Conservation (phyloP, 1,140 invertebrate genomes). For the Heliothis subflexa region DNA sequence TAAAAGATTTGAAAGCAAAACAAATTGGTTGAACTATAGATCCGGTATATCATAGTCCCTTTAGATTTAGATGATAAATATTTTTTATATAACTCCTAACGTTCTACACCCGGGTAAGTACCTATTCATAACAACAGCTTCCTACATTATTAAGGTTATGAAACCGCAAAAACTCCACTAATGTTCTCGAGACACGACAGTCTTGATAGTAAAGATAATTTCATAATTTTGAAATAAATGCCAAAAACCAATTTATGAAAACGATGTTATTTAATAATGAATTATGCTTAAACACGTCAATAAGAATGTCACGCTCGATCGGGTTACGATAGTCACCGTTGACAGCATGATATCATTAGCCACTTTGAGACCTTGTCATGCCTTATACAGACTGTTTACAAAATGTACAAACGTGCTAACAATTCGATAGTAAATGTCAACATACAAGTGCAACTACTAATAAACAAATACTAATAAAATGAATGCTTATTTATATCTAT, state of each 20-base stretch:
- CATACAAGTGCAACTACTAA: constrained; percentile 4
- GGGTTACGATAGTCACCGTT: constrained; percentile 49
- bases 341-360: constrained; percentile 57
- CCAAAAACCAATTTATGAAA: not conserved
- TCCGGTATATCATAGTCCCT: not conserved
- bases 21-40: constrained; percentile 4
- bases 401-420: constrained; percentile 10
- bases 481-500: not conserved
- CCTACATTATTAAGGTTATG: constrained; percentile 24
- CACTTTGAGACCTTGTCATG: constrained; percentile 54
- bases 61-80: not conserved
- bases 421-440: not conserved
- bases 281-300: constrained; percentile 21
- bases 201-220: constrained; percentile 19
- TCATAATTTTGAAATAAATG: constrained; percentile 19
- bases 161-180: constrained; percentile 31
- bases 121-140: constrained; percentile 9
- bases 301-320: constrained; percentile 53
- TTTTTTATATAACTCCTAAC: constrained; percentile 7
- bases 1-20: not conserved
- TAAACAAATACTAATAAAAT: not conserved
- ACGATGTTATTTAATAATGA: constrained; percentile 9
- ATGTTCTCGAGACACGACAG: constrained; percentile 19
- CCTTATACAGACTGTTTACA: constrained; percentile 44
- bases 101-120: not conserved